Evolutionary conservation across 1,140 invertebrate genomes (phyloP).

Genomic region (Drosophila albomicans): DNA sequence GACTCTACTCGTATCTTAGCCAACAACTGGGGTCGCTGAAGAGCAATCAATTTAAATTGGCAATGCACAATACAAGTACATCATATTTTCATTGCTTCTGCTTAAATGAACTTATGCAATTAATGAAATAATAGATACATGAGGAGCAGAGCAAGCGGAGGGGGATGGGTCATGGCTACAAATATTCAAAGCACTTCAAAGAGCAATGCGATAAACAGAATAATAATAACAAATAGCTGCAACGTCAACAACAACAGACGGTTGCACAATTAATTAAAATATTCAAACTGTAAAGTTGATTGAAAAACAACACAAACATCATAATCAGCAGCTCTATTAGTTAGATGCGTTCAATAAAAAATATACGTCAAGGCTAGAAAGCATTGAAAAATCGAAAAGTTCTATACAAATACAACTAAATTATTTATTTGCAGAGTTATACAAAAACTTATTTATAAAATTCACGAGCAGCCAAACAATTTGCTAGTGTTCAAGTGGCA

Average conservation of each 20-base stretch:
- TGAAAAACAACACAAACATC: background rate
- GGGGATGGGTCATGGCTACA: slow-evolving; percentile 51
- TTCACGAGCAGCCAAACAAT: too few relatives aligned
- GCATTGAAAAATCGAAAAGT: too few relatives aligned
- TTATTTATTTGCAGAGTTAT: too few relatives aligned
- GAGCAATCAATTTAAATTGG: slow-evolving; percentile 74
- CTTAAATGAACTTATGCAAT: slow-evolving; percentile 77
- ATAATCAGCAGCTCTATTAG: background rate
- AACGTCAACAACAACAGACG: slow-evolving; percentile 30
- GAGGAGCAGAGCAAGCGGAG: background rate
- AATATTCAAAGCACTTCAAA: slow-evolving; percentile 69
- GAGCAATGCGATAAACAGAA: slow-evolving; percentile 40
- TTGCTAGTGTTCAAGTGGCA: too few relatives aligned
- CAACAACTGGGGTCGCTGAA: slow-evolving; percentile 11
- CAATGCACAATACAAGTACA: slow-evolving; percentile 53
- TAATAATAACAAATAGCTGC: slow-evolving; percentile 39
- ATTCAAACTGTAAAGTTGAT: slow-evolving; percentile 1
- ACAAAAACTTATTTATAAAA: too few relatives aligned
- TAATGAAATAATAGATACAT: slow-evolving; percentile 46
- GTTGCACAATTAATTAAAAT: slow-evolving; percentile 46
- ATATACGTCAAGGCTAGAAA: background rate
- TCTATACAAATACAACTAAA: too few relatives aligned
- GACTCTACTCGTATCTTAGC: background rate
- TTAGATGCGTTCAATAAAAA: background rate
- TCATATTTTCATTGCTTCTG: slow-evolving; percentile 78